Conservation (phyloP, 2,113 vertebrate species). For the Lanius ludovicianus region DNA sequence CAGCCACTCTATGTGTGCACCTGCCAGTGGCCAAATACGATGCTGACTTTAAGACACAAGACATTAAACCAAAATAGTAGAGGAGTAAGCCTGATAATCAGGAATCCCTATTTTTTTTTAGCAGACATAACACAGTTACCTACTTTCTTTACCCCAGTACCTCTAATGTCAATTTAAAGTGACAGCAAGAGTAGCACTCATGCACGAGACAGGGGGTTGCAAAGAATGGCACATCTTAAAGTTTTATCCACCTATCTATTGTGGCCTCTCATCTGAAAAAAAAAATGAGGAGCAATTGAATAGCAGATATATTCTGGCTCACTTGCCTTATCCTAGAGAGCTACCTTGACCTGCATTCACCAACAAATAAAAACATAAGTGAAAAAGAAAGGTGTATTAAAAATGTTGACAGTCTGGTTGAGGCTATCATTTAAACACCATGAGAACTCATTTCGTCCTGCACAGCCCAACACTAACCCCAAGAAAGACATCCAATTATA, state of each 20-base stretch:
- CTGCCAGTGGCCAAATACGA: background rate
- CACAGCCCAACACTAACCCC: background rate
- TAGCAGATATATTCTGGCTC: background rate
- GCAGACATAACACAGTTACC: background rate
- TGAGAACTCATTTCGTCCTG: background rate
- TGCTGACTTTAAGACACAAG: background rate
- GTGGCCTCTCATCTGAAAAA: background rate
- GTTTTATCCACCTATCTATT: background rate
- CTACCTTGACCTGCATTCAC: background rate
- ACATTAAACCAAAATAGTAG: background rate
- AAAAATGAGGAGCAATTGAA: background rate
- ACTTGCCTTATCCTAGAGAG: background rate
- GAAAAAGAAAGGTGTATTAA: background rate
- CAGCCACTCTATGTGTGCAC: background rate
- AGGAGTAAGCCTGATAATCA: background rate
- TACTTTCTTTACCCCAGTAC: background rate
- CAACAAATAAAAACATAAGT: background rate
- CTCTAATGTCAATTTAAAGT: background rate
- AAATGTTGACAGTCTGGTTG: background rate
- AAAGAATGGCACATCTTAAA: background rate
- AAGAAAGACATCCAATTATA: background rate
- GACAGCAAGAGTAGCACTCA: background rate
- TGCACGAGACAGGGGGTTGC: background rate
- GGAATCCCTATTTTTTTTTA: background rate
- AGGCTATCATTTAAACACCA: background rate